phyloP scores from a whole-genome alignment of 2,113 vertebrate genomes.

The Pao palembangensis region DNA sequence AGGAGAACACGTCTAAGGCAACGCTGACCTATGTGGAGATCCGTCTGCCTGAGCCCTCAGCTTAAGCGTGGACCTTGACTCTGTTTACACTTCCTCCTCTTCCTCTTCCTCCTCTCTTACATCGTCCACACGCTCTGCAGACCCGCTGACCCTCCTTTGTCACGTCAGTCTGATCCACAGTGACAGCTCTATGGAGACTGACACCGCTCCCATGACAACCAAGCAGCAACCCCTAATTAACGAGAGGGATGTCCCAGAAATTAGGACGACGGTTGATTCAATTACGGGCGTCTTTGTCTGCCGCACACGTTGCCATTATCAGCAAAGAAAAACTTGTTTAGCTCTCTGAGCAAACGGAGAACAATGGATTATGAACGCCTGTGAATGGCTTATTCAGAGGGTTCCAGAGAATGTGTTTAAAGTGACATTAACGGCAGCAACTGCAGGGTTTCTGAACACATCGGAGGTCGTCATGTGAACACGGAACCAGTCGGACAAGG shows the following conservation, averaged over 20 bases:
- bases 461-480: not conserved
- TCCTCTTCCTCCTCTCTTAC: constrained; percentile 24
- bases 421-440: constrained; percentile 32
- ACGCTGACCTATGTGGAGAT: constrained; percentile 28
- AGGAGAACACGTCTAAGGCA: constrained; percentile 31
- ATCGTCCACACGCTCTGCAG: constrained; percentile 33
- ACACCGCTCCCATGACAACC: constrained; percentile 56
- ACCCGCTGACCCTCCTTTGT: constrained; percentile 57
- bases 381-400: constrained; percentile 25
- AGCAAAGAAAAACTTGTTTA: constrained; percentile 39
- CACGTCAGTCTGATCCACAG: constrained; percentile 58
- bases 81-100: constrained; percentile 25
- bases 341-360: not conserved
- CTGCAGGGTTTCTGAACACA: constrained; percentile 14
- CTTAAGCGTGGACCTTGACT: constrained; percentile 32
- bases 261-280: constrained; percentile 59
- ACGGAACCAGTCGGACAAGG: not conserved
- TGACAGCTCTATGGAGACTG: constrained; percentile 63
- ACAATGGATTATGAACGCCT: constrained; percentile 17
- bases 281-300: constrained; percentile 53
- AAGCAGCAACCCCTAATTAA: constrained; percentile 53
- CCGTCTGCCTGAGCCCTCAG: constrained; percentile 14
- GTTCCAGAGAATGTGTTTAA: constrained; percentile 21
- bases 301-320: constrained; percentile 19
- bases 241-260: constrained; percentile 53